A percentile compares a stretch with the other conserved stretches of the same genome.
These are phyloP conservation scores for Acipenser ruthenus DNA, from an alignment of 2,797 vertebrate species.

Conservation along the genomic window DNA sequence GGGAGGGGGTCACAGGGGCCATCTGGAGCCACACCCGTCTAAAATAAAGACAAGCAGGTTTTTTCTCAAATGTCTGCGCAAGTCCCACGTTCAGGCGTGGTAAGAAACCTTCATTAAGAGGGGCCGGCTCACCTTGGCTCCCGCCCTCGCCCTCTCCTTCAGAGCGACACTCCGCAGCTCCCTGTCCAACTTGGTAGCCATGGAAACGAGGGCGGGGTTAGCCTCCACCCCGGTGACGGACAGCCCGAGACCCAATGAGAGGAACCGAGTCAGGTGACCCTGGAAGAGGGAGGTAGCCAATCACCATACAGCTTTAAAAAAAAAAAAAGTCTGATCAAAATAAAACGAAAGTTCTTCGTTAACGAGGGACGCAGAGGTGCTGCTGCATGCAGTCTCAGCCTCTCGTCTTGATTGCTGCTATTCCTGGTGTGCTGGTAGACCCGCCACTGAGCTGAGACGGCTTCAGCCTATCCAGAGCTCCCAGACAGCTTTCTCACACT, in stretches of 20 bases:
- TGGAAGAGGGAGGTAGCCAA: slow-evolving; percentile 25
- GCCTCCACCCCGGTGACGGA: slow-evolving; percentile 76
- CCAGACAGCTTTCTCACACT: too few relatives aligned
- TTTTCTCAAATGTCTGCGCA: background rate
- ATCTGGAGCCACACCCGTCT: background rate
- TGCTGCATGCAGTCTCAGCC: too few relatives aligned
- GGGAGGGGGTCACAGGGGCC: slow-evolving; percentile 29
- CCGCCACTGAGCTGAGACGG: too few relatives aligned
- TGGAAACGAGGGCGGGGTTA: slow-evolving; percentile 56
- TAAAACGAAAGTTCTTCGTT: background rate
- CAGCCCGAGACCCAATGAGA: slow-evolving; percentile 75
- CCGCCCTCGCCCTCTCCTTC: slow-evolving; percentile 45
- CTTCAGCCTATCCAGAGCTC: too few relatives aligned
- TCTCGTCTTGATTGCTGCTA: too few relatives aligned
- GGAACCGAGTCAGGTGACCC: slow-evolving; percentile 83
- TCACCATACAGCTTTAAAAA: background rate
- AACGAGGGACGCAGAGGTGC: too few relatives aligned
- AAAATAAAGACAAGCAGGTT: background rate
- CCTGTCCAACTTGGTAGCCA: slow-evolving; percentile 65
- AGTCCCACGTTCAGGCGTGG: too few relatives aligned
- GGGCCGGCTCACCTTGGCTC: slow-evolving; percentile 33
- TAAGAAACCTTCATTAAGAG: too few relatives aligned
- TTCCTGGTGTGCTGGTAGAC: too few relatives aligned
- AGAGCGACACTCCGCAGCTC: slow-evolving; percentile 58
- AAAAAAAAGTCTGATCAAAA: background rate